Evolutionary conservation across 2,888 invertebrate genomes (phyloP), one percentile per base, ranked within the genome.

Genomic region (Hipparchia semele): DNA sequence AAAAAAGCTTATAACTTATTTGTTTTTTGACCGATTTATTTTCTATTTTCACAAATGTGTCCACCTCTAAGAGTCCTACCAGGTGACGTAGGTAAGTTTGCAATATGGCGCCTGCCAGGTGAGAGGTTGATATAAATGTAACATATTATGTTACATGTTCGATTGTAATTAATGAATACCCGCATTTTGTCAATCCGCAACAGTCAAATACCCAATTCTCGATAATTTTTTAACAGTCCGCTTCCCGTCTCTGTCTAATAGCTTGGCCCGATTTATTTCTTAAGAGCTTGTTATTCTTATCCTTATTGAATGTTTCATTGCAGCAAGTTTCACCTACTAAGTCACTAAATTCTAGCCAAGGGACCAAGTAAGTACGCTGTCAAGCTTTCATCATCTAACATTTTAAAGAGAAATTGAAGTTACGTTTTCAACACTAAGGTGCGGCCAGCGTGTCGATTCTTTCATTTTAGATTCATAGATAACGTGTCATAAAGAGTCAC

Each of bases 311-410:
- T 87, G 88, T 93, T 93, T 93, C 88, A 92, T 94, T 94, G 83
- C 94, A 93, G 93, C 93, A 89, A 90, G 86, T 93, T 80, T 93
- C 94, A 90, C 93, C 94, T 88, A 89, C 92, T 93, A 94, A 94
- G 92, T 92, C 93, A 91, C 90, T 93, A 91, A 93, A 91, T 84
- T 87, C 85, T 92, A 91, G 90, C 85, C 87, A 86, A 82, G 82
- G 84, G 83, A 86, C 82, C 90, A 93, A 92, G 94, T 94, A 87
- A 94, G 94, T 93, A 90, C 83, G 69, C 72, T 71, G 49, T 62
- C 56, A 59, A 70, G 71, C 74, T 73, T 71, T 71, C 75, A 69
- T 70, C 73, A 70, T 70, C 69, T 76, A 67, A 71, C 70, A 68
- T 75, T 65, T 58, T 54, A 7, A 9, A 49, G 46, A 59, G 74